phyloP scores from a whole-genome alignment of 2,888 invertebrate genomes.

The Meteorus colon region DNA sequence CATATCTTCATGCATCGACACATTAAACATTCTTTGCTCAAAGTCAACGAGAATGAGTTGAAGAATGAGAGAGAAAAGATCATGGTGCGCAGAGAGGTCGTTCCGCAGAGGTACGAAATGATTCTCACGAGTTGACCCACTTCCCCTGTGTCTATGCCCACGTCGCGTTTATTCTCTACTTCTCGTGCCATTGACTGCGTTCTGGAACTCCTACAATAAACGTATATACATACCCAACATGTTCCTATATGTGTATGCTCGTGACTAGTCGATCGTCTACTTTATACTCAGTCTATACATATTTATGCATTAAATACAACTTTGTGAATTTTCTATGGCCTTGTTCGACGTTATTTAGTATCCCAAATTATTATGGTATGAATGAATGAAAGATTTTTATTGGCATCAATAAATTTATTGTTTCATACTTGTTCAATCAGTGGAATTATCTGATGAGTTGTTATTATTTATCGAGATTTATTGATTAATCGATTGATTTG shows the following conservation, averaged over 20 bases:
- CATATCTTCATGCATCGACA: conserved; percentile 25
- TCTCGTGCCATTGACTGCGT: conserved; percentile 57
- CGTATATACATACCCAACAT: background rate
- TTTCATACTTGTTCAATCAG: too few relatives aligned
- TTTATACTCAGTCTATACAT: background rate
- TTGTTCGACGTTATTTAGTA: background rate
- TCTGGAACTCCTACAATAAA: conserved; percentile 34
- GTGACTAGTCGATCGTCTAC: background rate
- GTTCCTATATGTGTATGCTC: background rate
- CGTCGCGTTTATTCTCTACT: conserved; percentile 49
- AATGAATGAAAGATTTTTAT: background rate
- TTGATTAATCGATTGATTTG: too few relatives aligned
- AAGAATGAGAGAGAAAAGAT: background rate
- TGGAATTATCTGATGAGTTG: too few relatives aligned
- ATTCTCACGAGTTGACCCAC: conserved; percentile 63
- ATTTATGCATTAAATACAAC: background rate
- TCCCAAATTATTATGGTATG: background rate
- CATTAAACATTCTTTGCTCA: background rate
- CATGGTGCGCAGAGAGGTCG: conserved; percentile 31
- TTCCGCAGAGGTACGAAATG: conserved; percentile 52
- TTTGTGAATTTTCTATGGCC: conserved; percentile 2
- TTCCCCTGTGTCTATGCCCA: conserved; percentile 46
- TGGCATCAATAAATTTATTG: too few relatives aligned
- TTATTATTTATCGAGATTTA: too few relatives aligned
- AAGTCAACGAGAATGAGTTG: conserved; percentile 3